Evolutionary conservation across 2,113 vertebrate species (phyloP).

Genomic region (Gila orcuttii): DNA sequence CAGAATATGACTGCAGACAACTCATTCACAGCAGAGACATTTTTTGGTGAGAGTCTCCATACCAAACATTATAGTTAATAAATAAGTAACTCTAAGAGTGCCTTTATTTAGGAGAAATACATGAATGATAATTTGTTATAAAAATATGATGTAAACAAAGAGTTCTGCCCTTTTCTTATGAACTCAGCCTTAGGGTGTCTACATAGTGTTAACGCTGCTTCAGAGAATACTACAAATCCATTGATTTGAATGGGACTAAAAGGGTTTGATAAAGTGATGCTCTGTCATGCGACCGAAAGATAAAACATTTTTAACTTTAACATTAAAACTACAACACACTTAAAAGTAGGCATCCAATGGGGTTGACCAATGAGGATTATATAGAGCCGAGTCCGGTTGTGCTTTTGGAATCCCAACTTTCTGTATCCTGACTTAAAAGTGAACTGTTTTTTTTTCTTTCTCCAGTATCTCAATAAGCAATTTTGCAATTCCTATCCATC

Average conservation of each 20-base stretch:
- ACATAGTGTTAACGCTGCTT: neutral
- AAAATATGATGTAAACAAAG: neutral
- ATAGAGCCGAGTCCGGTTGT: neutral
- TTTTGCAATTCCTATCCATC: neutral
- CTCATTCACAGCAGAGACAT: no score
- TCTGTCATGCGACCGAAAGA: neutral
- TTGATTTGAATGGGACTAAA: neutral
- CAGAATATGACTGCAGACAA: neutral
- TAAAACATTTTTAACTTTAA: neutral
- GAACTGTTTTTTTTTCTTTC: neutral
- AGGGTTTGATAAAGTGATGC: neutral
- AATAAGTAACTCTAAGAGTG: no score
- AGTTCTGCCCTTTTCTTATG: neutral
- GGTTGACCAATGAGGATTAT: neutral
- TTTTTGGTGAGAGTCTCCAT: no score
- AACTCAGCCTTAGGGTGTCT: slow-evolving; percentile 17
- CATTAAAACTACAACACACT: neutral
- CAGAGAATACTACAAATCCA: neutral
- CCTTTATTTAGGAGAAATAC: neutral
- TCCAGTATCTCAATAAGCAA: neutral
- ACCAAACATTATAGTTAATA: no score
- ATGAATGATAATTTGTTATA: neutral
- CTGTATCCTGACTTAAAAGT: neutral
- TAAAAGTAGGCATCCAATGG: neutral
- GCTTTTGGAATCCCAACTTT: neutral